Percentiles rank a stretch among this genome's conserved stretches.
Conservation (phyloP, 2,797 vertebrate species). For the Coranthus polyacanthus region DNA sequence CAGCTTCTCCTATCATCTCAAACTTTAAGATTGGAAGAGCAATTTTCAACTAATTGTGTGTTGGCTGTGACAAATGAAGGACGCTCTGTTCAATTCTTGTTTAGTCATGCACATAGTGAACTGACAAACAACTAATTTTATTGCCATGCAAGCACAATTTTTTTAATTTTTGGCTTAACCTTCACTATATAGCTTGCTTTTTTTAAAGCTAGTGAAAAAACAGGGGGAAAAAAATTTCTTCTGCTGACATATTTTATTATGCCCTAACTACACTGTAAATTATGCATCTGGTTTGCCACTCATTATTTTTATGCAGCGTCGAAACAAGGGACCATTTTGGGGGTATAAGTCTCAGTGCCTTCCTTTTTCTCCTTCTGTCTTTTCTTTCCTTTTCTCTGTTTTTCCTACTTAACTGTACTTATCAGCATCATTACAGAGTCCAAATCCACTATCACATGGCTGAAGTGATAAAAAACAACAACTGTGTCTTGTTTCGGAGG, state of each 20-base stretch:
- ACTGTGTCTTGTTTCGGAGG: slow-evolving; percentile 44
- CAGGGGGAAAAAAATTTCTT: slow-evolving; percentile 6
- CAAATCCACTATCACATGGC: slow-evolving; percentile 55
- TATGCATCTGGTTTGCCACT: slow-evolving; percentile 73
- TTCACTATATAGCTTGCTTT: not conserved
- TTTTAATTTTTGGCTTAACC: no score
- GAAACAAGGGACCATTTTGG: slow-evolving; percentile 47
- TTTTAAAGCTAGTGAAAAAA: slow-evolving; percentile 11
- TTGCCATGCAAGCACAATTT: slow-evolving; percentile 1
- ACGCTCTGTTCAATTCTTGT: slow-evolving; percentile 4
- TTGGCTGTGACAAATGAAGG: slow-evolving; percentile 38
- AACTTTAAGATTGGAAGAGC: slow-evolving; percentile 20
- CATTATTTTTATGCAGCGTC: slow-evolving; percentile 70
- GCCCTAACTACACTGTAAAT: slow-evolving; percentile 71
- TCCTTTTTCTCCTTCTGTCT: slow-evolving; percentile 22
- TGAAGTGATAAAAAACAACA: slow-evolving; percentile 38
- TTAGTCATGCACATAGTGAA: slow-evolving; percentile 20
- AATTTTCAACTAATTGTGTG: not conserved
- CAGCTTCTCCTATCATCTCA: slow-evolving; percentile 33
- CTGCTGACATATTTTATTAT: slow-evolving; percentile 65
- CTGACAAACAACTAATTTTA: not conserved
- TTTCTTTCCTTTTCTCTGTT: slow-evolving; percentile 20
- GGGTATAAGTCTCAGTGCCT: slow-evolving; percentile 22
- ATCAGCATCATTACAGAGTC: slow-evolving; percentile 62
- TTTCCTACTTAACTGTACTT: slow-evolving; percentile 30